Evolutionary conservation across 2,888 invertebrate species (phyloP).

Genomic region (Apoda limacodes): DNA sequence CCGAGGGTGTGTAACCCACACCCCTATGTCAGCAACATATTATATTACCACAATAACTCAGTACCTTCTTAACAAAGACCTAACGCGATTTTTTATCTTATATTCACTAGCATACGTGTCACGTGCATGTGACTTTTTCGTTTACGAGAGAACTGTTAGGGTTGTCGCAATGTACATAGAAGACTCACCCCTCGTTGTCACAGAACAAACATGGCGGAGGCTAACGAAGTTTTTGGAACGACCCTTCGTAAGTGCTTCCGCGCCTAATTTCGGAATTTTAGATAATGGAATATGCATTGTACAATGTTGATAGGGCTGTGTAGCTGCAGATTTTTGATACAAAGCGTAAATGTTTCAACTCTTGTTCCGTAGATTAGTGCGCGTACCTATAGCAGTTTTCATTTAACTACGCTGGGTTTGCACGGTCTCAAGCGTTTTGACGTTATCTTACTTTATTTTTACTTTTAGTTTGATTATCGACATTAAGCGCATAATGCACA

Average conservation of each 20-base stretch:
- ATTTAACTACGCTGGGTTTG: too few species aligned
- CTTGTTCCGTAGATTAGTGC: too few species aligned
- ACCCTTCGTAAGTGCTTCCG: slow-evolving; percentile 61
- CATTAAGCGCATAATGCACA: too few species aligned
- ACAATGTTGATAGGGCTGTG: too few species aligned
- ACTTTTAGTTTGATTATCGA: too few species aligned
- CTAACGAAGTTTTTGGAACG: slow-evolving; percentile 64
- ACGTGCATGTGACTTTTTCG: slow-evolving; percentile 8
- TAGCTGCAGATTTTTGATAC: too few species aligned
- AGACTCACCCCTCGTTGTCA: slow-evolving; percentile 64
- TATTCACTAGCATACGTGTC: slow-evolving; percentile 16
- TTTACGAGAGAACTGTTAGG: slow-evolving; percentile 11
- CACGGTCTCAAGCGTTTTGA: too few species aligned
- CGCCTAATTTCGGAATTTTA: slow-evolving; percentile 67
- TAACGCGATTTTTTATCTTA: too few species aligned
- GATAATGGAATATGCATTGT: too few species aligned
- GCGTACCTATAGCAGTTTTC: too few species aligned
- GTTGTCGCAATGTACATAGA: slow-evolving; percentile 60
- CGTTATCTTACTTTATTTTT: too few species aligned
- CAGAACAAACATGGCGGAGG: slow-evolving; percentile 64
- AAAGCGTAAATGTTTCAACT: too few species aligned
- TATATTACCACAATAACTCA: slow-evolving; percentile 33
- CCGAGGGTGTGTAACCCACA: slow-evolving; percentile 57
- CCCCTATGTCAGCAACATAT: slow-evolving; percentile 49
- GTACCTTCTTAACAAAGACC: slow-evolving; percentile 24